phyloP scores from a whole-genome alignment of 2,888 invertebrate species.

The Aphidius colemani region DNA sequence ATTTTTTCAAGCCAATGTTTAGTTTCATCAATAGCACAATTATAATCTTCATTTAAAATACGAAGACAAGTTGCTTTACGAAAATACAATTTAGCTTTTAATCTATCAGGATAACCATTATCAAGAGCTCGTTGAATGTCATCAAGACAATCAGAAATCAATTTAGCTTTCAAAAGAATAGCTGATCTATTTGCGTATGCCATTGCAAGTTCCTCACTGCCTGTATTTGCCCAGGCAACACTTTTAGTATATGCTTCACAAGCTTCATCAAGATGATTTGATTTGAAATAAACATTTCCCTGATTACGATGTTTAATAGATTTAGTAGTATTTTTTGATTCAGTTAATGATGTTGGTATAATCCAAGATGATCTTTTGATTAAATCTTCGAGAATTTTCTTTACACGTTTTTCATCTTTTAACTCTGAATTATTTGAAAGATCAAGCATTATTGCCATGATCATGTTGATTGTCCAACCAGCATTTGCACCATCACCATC shows the following conservation, averaged over 20 bases:
- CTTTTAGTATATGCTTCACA: slow-evolving; percentile 68
- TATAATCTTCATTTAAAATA: slow-evolving; percentile 44
- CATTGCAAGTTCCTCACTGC: slow-evolving; percentile 67
- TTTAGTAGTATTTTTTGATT: no score
- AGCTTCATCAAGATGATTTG: slow-evolving; percentile 24
- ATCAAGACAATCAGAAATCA: slow-evolving; percentile 69
- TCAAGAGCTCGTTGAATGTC: slow-evolving; percentile 71
- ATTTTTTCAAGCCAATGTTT: slow-evolving; percentile 38
- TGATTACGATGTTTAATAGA: no score
- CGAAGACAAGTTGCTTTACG: slow-evolving; percentile 64
- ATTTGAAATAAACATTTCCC: neutral
- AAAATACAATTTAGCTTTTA: slow-evolving; percentile 67
- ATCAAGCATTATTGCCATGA: no score
- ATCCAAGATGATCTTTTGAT: no score
- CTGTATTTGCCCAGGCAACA: slow-evolving; percentile 66
- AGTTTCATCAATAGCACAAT: slow-evolving; percentile 26
- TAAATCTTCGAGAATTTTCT: no score
- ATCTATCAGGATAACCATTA: slow-evolving; percentile 66
- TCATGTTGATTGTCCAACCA: no score
- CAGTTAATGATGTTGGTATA: no score
- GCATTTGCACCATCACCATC: no score
- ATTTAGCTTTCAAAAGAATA: slow-evolving; percentile 68
- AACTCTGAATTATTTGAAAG: no score
- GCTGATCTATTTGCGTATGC: slow-evolving; percentile 80
- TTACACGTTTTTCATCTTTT: no score